Base-by-base conservation (phyloP, 2,888 invertebrate species). In the Eremobia ochroleuca region DNA sequence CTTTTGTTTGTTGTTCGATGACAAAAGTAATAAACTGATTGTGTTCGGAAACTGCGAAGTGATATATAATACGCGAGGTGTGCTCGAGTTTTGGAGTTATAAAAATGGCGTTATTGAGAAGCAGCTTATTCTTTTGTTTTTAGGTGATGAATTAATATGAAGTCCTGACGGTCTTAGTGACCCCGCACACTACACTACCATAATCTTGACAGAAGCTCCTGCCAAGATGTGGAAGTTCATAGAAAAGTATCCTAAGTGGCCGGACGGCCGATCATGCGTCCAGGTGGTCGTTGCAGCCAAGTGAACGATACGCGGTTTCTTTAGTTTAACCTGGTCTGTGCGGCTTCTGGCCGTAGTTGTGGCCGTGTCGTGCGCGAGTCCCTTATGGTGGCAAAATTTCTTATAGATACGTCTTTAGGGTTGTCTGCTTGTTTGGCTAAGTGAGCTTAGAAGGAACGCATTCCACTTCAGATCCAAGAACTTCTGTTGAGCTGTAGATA, bases 21-120 rank as follows among this genome's bases (percentile, higher is more conserved):
- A 85, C 85, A 85, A 77, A 79, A 83, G 83, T 65, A 77, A 79
- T 79, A 82, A 82, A 82, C n/a, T 31, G 43, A 83, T 65, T 76
- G 77, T 76, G 65, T 79, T 65, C 52, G 43, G 65, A 66, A 82
- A 82, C 78, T 66, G 43, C 64, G 49, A 15, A 52, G 62, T 79
- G 65, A 77, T 66, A 76, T 69, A 85, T 72, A 68, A 72, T 85
- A 52, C 31, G 59, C 43, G n/a, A 34, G 15, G 25, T 31, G 9
- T 43, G 37, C 15, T 52, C 15, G 6, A 46, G 4, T 62, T 67
- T 49, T 8, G 49, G 18, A 11, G 46, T 68, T 40, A 58, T 6
- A 52, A 21, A 65, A 74, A 58, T 59, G 13, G 49, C n/a, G 37
- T 59, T 52, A n/a, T 65, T 31, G 9, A 40, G 15, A 71, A 28